These are phyloP conservation scores for Propsilocerus akamusi DNA, from an alignment of 1,140 invertebrate genomes.

Conservation along the genomic window DNA sequence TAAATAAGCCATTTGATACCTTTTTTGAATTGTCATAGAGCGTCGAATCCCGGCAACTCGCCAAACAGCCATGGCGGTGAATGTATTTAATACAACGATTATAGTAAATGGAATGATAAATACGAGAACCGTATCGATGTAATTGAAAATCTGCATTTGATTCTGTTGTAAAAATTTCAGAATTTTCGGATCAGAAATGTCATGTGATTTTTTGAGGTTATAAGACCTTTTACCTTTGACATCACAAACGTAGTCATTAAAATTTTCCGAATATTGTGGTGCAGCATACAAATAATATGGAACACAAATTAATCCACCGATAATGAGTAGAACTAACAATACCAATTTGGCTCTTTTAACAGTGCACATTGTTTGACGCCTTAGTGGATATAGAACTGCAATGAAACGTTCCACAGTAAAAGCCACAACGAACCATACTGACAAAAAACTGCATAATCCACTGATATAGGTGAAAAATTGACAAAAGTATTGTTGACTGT, in stretches of 20 bases:
- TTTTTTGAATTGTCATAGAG: slow-evolving; percentile 28
- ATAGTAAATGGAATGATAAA: slow-evolving; percentile 47
- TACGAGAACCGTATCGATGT: slow-evolving; percentile 47
- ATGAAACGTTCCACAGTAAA: slow-evolving; percentile 76
- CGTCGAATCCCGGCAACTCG: slow-evolving; percentile 31
- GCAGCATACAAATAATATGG: slow-evolving; percentile 39
- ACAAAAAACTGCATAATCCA: slow-evolving; percentile 49
- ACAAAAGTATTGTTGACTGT: slow-evolving; percentile 44
- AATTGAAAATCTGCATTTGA: slow-evolving; percentile 40
- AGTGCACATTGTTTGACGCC: slow-evolving; percentile 58
- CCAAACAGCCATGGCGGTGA: slow-evolving; percentile 45
- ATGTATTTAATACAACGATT: slow-evolving; percentile 49
- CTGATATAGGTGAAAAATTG: slow-evolving; percentile 50
- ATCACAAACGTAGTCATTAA: slow-evolving; percentile 17
- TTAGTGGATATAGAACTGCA: slow-evolving; percentile 60
- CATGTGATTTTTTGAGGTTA: too few species aligned
- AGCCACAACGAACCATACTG: slow-evolving; percentile 66
- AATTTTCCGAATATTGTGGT: slow-evolving; percentile 10
- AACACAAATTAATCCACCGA: slow-evolving; percentile 34
- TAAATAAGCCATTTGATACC: slow-evolving; percentile 11
- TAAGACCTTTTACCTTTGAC: slow-evolving; percentile 18
- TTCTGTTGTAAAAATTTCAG: slow-evolving; percentile 14
- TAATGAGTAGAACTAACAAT: slow-evolving; percentile 29
- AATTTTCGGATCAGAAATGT: too few species aligned
- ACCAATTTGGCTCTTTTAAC: slow-evolving; percentile 48